A percentile compares a stretch with the other conserved stretches of the same genome.
Conservation (phyloP, 2,888 invertebrate genomes). For the Drosophila percnosoma region DNA sequence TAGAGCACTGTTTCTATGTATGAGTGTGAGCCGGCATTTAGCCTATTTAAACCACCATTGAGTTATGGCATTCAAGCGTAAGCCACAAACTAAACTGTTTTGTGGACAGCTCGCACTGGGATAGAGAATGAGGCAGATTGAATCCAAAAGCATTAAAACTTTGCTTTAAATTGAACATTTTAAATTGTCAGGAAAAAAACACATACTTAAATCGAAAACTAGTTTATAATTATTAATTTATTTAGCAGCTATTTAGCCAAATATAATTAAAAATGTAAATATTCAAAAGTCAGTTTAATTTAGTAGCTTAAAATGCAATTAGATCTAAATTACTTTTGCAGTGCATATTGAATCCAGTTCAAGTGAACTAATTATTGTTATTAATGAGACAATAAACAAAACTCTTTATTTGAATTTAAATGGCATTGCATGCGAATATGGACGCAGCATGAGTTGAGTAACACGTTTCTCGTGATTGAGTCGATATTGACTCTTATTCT, state of each 20-base stretch:
- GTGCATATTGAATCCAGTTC: neutral
- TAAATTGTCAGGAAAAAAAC: neutral
- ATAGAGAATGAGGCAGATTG: neutral
- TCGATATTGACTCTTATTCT: neutral
- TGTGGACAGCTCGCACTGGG: conserved; percentile 5
- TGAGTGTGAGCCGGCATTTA: conserved; percentile 14
- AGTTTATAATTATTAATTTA: neutral
- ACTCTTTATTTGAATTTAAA: neutral
- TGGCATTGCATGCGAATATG: neutral
- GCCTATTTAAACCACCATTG: conserved; percentile 61
- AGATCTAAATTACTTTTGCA: neutral
- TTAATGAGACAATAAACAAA: neutral
- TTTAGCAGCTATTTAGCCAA: neutral
- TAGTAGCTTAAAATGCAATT: neutral
- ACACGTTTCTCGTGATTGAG: neutral
- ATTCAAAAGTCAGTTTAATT: neutral
- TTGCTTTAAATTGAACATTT: conserved; percentile 8
- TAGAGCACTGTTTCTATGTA: neutral
- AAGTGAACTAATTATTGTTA: neutral
- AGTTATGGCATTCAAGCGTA: conserved; percentile 55
- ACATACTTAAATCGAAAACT: neutral
- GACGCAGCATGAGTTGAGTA: neutral
- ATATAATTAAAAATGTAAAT: neutral
- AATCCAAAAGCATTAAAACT: neutral
- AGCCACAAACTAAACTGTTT: conserved; percentile 60